Evolutionary conservation across 2,113 vertebrate genomes (phyloP), one percentile per base, ranked within the genome.

Genomic region (Aegithalos caudatus): DNA sequence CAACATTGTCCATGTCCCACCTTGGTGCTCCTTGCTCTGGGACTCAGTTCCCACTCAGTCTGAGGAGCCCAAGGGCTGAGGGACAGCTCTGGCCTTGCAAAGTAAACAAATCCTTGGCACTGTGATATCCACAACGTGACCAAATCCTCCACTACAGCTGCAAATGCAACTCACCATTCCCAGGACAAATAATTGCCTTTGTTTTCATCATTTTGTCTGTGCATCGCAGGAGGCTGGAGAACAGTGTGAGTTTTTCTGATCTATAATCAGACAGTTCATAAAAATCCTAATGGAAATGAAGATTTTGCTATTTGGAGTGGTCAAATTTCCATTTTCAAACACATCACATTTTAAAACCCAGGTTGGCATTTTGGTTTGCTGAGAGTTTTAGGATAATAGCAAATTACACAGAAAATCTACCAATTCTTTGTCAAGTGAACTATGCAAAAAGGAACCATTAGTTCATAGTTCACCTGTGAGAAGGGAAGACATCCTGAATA

Each of bases 291-390:
- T 97, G 93, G 95, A 98, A 98, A 98, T 96, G 95, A 98, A 97
- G 94, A 97, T 97, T 98, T 98, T 98, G 95, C 97, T 98, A 97
- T 98, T 97, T 98, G 97, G 97, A 98, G 97, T 97, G 96, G 97
- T 97, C 97, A 97, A 97, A 98, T 98, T 98, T 98, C 97, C 97
- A 98, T 98, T 98, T 98, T 97, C 98, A 98, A 97, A 97, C 96
- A 97, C 88, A 98, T 97, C 97, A 97, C 67, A 97, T 96, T 97
- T 98, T 97, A 98, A 98, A 98, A 94, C 93, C 94, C 95, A 93
- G 96, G 96, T 47, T 98, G 95, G 96, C 97, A 98, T 98, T 98
- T 98, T 94, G 97, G 96, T 98, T 98, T 98, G 96, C 97, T 97
- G 97, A 97, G 97, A 97, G 94, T 98, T 98, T 98, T 97, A 97